Conservation (phyloP, 1,140 invertebrate genomes). For the Drosophila tsacasi region DNA sequence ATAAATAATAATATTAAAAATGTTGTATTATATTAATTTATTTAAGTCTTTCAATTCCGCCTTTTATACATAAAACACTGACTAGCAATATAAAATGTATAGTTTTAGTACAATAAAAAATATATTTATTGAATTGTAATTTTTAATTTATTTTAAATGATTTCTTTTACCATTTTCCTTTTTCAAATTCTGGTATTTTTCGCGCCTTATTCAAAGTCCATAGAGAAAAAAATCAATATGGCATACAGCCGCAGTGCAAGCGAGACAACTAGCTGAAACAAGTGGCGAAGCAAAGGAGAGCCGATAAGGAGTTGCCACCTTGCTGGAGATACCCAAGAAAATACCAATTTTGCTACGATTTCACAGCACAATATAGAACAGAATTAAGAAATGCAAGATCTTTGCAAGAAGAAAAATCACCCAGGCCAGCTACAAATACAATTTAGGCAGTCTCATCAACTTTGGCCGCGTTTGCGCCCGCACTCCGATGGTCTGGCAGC, state of each 20-base stretch:
- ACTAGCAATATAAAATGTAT: accelerated
- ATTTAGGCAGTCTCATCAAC: too few species aligned
- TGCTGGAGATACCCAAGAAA: background rate
- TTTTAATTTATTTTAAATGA: background rate
- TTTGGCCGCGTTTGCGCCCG: slow-evolving; percentile 4
- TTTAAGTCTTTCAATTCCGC: background rate
- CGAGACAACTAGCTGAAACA: slow-evolving; percentile 22
- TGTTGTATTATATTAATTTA: background rate
- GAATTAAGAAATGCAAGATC: background rate
- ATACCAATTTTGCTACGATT: background rate
- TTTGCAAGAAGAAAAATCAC: background rate
- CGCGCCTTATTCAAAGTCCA: slow-evolving; percentile 11
- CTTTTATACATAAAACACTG: background rate
- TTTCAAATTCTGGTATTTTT: slow-evolving; percentile 6
- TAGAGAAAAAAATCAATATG: slow-evolving; percentile 33
- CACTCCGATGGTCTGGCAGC: slow-evolving; percentile 47
- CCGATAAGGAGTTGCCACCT: slow-evolving; percentile 46
- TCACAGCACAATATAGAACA: background rate
- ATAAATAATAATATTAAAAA: too few species aligned
- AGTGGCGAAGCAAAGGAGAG: slow-evolving; percentile 20
- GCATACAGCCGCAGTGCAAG: slow-evolving; percentile 24
- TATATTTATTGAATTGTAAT: background rate
- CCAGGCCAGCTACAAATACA: background rate
- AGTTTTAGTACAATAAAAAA: too few species aligned
- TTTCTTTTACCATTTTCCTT: too few species aligned